These are phyloP conservation scores for Chiroxiphia lanceolata DNA, from an alignment of 2,797 vertebrate genomes.

Conservation along the genomic window DNA sequence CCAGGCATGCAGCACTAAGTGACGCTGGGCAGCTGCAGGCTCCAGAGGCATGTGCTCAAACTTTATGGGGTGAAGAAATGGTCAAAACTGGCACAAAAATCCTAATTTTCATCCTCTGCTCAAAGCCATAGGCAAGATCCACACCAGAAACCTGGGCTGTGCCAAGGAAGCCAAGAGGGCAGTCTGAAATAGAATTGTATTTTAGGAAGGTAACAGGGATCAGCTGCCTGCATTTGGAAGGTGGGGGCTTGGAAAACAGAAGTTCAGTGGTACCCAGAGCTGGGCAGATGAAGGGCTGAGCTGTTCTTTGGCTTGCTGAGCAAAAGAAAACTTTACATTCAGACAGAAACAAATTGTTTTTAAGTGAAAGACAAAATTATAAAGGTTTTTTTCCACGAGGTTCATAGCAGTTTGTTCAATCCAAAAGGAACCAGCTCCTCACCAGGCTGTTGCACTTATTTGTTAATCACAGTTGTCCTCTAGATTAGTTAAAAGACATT, in stretches of 20 bases:
- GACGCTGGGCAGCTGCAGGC: background rate
- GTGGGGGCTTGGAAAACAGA: background rate
- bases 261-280: background rate
- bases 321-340: background rate
- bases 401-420: background rate
- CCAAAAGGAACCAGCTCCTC: background rate
- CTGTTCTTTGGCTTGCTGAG: background rate
- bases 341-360: background rate
- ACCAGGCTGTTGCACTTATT: background rate
- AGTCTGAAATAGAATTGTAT: background rate
- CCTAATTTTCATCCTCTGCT: background rate
- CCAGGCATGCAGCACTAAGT: fast-evolving
- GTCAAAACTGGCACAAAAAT: background rate
- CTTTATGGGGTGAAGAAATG: background rate
- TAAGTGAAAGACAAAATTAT: background rate
- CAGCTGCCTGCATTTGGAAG: background rate
- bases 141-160: background rate
- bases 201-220: background rate
- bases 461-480: background rate
- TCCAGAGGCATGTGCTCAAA: background rate
- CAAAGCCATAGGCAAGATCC: fast-evolving
- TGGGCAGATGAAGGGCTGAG: background rate
- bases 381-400: background rate
- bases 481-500: background rate
- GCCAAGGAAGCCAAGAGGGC: background rate